Conservation (phyloP, 1,140 invertebrate genomes). For the Babylonia areolata region DNA sequence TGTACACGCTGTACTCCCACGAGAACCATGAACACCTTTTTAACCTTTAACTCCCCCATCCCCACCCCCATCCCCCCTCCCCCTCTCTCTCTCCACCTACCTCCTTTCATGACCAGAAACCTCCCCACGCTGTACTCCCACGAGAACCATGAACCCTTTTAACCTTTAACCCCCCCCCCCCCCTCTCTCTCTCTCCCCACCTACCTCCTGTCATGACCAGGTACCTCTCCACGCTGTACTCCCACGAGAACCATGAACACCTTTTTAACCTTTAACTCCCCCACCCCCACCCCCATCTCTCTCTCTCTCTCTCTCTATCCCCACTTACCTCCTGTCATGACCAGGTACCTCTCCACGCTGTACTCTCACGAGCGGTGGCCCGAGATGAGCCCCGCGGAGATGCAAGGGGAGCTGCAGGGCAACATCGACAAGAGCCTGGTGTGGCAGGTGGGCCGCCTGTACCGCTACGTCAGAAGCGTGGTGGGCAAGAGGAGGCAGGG, state of each 20-base stretch:
- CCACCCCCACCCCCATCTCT: no score
- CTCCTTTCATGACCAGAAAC: neutral
- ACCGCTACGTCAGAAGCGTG: conserved; percentile 73
- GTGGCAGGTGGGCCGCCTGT: conserved; percentile 72
- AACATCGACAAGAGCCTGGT: conserved; percentile 74
- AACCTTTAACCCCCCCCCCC: no score
- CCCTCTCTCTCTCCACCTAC: neutral
- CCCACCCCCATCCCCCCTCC: neutral
- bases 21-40: neutral
- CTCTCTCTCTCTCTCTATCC: no score
- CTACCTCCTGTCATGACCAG: no score
- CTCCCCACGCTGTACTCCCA: no score
- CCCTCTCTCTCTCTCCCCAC: no score
- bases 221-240: no score
- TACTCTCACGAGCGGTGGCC: conserved; percentile 75
- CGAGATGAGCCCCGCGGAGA: conserved; percentile 63
- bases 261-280: no score
- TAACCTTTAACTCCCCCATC: neutral
- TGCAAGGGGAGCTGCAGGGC: conserved; percentile 74
- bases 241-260: no score
- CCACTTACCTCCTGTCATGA: no score
- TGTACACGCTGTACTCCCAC: neutral
- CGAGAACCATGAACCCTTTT: no score
- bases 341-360: conserved; percentile 75
- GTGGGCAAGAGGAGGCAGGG: conserved; percentile 73